A percentile compares a stretch with the other conserved stretches of the same genome.
phyloP scores from a whole-genome alignment of 2,797 vertebrate genomes.

The Molossus alvarezi region DNA sequence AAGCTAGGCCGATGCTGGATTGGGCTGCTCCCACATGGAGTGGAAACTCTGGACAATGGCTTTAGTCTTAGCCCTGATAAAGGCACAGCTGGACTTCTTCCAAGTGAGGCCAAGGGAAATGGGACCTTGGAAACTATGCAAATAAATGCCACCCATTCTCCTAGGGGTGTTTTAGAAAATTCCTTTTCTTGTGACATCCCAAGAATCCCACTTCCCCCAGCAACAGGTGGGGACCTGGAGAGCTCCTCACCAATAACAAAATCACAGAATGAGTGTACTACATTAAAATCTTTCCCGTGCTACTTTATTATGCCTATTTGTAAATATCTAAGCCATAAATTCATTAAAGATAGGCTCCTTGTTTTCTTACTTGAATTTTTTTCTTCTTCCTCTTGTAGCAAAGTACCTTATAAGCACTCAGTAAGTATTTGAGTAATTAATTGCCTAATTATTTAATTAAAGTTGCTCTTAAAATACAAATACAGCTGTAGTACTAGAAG shows the following conservation, averaged over 20 bases:
- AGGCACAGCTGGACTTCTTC: not conserved
- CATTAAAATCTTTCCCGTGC: not conserved
- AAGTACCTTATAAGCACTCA: conserved; percentile 71
- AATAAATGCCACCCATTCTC: not conserved
- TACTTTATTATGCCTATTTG: conserved; percentile 43
- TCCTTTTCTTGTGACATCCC: not conserved
- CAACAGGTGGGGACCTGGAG: not conserved
- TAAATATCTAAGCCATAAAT: conserved; percentile 68
- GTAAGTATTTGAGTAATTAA: conserved; percentile 83
- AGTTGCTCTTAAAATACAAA: conserved; percentile 80
- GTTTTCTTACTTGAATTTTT: conserved; percentile 55
- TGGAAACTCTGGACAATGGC: not conserved
- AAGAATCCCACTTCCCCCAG: not conserved
- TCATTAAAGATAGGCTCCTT: conserved; percentile 38
- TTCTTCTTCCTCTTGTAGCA: conserved; percentile 43
- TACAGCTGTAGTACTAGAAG: conserved; percentile 79
- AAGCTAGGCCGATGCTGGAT: not conserved
- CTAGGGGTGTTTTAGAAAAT: not conserved
- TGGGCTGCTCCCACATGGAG: not conserved
- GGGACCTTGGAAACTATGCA: not conserved
- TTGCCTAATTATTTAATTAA: conserved; percentile 86
- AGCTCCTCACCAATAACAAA: not conserved
- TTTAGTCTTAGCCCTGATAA: not conserved
- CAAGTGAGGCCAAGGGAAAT: not conserved
- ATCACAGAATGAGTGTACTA: not conserved